Evolutionary conservation across 1,140 invertebrate species (phyloP).

Genomic region (Metopolophium dirhodum): DNA sequence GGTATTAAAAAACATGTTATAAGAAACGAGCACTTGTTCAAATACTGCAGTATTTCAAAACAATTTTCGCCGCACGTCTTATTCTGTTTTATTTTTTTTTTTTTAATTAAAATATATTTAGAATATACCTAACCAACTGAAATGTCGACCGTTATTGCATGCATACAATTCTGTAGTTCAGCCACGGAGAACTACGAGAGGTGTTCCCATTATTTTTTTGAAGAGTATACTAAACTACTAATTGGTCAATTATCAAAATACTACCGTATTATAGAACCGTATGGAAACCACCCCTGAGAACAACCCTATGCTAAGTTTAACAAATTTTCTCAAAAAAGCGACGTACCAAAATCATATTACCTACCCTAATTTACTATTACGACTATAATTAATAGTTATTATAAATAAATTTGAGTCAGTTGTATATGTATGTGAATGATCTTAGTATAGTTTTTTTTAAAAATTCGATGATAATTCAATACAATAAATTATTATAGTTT

Average conservation of each 20-base stretch:
- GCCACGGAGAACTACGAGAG: too few relatives aligned
- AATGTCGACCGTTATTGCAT: neutral
- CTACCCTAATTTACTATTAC: neutral
- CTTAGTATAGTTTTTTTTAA: neutral
- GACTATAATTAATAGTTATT: neutral
- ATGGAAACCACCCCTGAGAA: too few relatives aligned
- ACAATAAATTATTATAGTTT: neutral
- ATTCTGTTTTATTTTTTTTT: neutral
- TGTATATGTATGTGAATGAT: neutral
- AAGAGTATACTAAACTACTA: too few relatives aligned
- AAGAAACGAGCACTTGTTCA: slow-evolving; percentile 1
- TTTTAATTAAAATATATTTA: neutral
- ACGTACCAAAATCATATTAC: neutral
- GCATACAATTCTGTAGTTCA: neutral
- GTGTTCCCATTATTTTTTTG: too few relatives aligned
- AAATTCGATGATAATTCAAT: too few relatives aligned
- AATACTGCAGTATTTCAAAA: neutral
- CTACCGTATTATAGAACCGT: too few relatives aligned
- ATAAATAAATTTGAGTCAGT: neutral
- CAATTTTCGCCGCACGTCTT: neutral
- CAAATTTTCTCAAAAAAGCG: neutral
- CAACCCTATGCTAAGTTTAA: too few relatives aligned
- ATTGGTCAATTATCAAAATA: too few relatives aligned
- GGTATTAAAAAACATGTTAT: slow-evolving; percentile 21
- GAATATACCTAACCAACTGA: neutral